A percentile compares a stretch with the other conserved stretches of the same genome.
Conservation (phyloP, 2,113 vertebrate genomes). For the Rafetus swinhoei region DNA sequence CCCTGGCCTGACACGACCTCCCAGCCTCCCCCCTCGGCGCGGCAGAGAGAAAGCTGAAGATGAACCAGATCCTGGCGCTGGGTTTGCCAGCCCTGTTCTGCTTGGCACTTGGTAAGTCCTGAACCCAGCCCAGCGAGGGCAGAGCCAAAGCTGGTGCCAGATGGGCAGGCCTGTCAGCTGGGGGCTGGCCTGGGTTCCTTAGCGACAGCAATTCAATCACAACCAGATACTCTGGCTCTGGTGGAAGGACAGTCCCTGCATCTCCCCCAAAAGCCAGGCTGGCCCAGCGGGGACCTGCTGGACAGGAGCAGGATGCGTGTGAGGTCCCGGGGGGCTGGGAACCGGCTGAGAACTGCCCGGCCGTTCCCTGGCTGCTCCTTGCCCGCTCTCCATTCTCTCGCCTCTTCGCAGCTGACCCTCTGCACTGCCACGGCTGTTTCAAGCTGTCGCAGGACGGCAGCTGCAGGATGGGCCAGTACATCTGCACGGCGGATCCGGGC, state of each 20-base stretch:
- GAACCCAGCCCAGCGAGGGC: no score
- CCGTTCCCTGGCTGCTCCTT: background rate
- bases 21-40: background rate
- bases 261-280: background rate
- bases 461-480: background rate
- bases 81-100: background rate
- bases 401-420: background rate
- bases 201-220: background rate
- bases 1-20: background rate
- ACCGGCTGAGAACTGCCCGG: background rate
- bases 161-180: background rate
- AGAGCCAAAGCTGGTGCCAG: background rate
- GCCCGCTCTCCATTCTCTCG: background rate
- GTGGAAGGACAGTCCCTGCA: background rate
- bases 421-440: background rate
- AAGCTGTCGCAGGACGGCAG: background rate
- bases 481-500: background rate
- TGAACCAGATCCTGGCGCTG: background rate
- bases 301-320: background rate
- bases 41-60: background rate
- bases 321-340: background rate
- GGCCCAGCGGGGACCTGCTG: background rate
- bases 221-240: background rate
- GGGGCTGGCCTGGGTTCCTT: background rate
- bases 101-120: background rate